Base-by-base conservation (phyloP, 1,140 invertebrate species). In the Zelostemma sp. region DNA sequence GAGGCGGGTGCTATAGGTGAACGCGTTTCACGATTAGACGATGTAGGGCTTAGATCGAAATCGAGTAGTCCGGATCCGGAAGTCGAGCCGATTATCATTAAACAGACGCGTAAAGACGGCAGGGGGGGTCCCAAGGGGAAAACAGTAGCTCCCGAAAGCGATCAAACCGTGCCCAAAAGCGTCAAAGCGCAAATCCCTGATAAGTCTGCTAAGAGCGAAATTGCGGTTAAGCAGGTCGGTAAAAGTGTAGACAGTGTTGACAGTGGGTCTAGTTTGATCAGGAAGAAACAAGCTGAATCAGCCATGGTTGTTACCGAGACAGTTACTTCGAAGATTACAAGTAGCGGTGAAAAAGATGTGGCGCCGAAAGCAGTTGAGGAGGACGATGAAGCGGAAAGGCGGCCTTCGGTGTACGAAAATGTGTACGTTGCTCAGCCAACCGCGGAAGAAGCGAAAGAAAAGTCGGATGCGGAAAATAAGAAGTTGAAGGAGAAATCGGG, bases 1-100 rank as follows among this genome's bases (percentile, higher is more conserved):
- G 80, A 84, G 82, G 82, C 74, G 48, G 77, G 79, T 84, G 83
- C 78, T 75, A 17, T 84, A 80, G 80, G 76, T 53, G 58, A 66
- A 66, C 46, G 55, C 60, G 43, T 59, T 43, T 35, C 59, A 9
- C 21, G 51, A 47, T 2, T 46, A 50, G 60, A 64, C 21, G 46
- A 61, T 58, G 45, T 31, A 15, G 28, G 18, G 19, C 25, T 17
- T 18, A 46, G 33, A 16, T 28, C 60, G 1, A 69, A 70, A 45
- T 18, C 46, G 15, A 45, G 0, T 55, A 58, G 41, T 43, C 66
- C 70, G n/a, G 73, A 74, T 18, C 66, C 70, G n/a, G 73, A 74
- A 16, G 11, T 35, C 33, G 81, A 82, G 15, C 69, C 80, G 1
- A 62, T 63, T 25, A 67, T 77, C 28, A 33, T 75, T 50, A 78